phyloP scores from a whole-genome alignment of 53 echinoderm and acorn worm species.

The Antedon mediterranea region DNA sequence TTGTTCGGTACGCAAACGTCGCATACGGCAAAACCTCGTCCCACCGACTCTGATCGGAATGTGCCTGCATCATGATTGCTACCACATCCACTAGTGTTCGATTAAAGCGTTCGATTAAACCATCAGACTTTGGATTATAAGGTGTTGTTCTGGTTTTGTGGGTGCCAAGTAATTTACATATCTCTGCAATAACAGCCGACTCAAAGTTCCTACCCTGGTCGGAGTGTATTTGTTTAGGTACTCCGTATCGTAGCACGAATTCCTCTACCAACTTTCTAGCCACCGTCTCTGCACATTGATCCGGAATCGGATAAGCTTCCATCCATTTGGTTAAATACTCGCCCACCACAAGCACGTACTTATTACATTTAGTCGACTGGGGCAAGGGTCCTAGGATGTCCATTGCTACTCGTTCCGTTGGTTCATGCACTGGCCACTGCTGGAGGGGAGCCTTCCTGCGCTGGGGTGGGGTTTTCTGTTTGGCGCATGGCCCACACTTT shows the following conservation, averaged over 20 bases:
- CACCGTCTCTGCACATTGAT: constrained; percentile 15
- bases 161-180: constrained; percentile 13
- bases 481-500: constrained; percentile 9
- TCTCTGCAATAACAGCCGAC: constrained; percentile 5
- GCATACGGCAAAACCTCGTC: constrained; percentile 19
- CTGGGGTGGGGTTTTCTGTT: constrained; percentile 9
- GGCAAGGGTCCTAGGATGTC: constrained; percentile 29
- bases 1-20: constrained; percentile 14
- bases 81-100: constrained; percentile 9
- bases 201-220: constrained; percentile 35
- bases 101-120: constrained; percentile 24
- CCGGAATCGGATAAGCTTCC: constrained; percentile 14
- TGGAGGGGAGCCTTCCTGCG: constrained; percentile 18
- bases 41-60: constrained; percentile 11
- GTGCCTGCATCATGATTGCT: constrained; percentile 6
- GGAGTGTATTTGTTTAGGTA: constrained; percentile 20
- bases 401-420: constrained; percentile 27
- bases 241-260: constrained; percentile 13
- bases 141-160: constrained; percentile 17
- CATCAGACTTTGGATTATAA: constrained; percentile 24
- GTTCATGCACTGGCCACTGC: constrained; percentile 7
- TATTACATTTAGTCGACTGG: constrained; percentile 9
- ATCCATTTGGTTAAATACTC: constrained; percentile 33
- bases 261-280: constrained; percentile 21
- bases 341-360: constrained; percentile 16